Percentiles rank a stretch among this genome's conserved stretches.
These are phyloP conservation scores for Pyrgus malvae DNA, from an alignment of 2,888 invertebrate species.

Conservation along the genomic window DNA sequence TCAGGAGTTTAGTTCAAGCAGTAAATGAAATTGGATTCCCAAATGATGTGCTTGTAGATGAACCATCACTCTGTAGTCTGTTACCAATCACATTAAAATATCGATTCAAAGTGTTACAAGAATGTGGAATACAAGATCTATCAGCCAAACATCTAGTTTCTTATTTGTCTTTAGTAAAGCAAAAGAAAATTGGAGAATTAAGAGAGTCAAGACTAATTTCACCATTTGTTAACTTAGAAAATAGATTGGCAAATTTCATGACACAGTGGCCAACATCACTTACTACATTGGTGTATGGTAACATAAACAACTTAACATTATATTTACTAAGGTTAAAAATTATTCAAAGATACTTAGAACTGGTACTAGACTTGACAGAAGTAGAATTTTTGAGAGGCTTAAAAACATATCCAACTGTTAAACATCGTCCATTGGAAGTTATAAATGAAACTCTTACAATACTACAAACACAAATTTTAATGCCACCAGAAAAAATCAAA, in stretches of 20 bases:
- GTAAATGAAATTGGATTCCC: conserved; percentile 56
- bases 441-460: conserved; percentile 65
- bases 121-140: conserved; percentile 63
- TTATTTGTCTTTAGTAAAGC: conserved; percentile 58
- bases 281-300: conserved; percentile 60
- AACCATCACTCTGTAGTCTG: conserved; percentile 60
- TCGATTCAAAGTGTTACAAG: conserved; percentile 60
- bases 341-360: conserved; percentile 68
- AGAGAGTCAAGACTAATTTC: conserved; percentile 50
- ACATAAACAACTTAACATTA: conserved; percentile 54
- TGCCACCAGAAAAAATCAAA: conserved; percentile 66
- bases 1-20: conserved; percentile 48
- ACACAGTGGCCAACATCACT: conserved; percentile 76
- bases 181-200: conserved; percentile 57
- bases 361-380: conserved; percentile 59
- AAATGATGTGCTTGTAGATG: conserved; percentile 47
- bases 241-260: conserved; percentile 64
- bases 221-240: conserved; percentile 59
- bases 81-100: conserved; percentile 63
- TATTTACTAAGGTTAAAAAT: conserved; percentile 63
- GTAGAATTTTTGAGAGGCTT: conserved; percentile 65
- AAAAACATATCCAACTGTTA: conserved; percentile 68
- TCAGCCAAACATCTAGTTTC: conserved; percentile 44
- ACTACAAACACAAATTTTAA: conserved; percentile 58
- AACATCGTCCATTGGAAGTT: conserved; percentile 64